Conservation (phyloP, 2,888 invertebrate genomes). For the Leptinotarsa tumamoca region DNA sequence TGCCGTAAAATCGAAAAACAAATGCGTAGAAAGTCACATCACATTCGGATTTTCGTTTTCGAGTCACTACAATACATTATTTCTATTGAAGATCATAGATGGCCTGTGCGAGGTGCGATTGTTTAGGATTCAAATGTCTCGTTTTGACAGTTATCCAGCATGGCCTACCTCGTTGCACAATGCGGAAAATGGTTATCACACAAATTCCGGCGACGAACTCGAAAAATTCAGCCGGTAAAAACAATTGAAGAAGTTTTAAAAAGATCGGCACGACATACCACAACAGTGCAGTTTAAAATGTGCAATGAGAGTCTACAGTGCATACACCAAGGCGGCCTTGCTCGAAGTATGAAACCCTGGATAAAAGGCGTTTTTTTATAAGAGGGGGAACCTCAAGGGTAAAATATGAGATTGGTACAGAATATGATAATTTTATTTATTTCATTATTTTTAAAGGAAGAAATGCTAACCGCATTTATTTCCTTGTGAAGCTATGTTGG, state of each 20-base stretch:
- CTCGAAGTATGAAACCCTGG: constrained; percentile 62
- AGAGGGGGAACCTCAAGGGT: constrained; percentile 64
- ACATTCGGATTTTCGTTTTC: constrained; percentile 30
- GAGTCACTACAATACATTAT: constrained; percentile 29
- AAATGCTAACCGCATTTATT: constrained; percentile 42
- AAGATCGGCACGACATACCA: constrained; percentile 50
- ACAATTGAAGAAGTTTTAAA: constrained; percentile 41
- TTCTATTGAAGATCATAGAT: constrained; percentile 40
- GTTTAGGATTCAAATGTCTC: constrained; percentile 43
- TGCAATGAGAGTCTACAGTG: constrained; percentile 58
- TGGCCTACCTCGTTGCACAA: constrained; percentile 46
- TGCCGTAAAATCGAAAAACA: constrained; percentile 26
- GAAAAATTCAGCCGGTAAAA: constrained; percentile 29
- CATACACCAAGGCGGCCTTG: constrained; percentile 61
- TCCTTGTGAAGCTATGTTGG: constrained; percentile 35
- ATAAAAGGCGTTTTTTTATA: constrained; percentile 63
- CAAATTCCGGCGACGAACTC: constrained; percentile 19
- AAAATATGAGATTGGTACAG: constrained; percentile 56
- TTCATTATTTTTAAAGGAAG: constrained; percentile 44
- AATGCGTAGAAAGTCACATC: constrained; percentile 38
- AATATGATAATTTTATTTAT: constrained; percentile 50
- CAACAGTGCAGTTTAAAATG: constrained; percentile 51
- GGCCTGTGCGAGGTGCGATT: constrained; percentile 42
- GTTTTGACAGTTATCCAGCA: constrained; percentile 47
- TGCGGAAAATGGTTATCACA: constrained; percentile 35